Evolutionary conservation across 2,797 vertebrate species (phyloP), one percentile per base, ranked within the genome.

Genomic region (Mus minutoides): DNA sequence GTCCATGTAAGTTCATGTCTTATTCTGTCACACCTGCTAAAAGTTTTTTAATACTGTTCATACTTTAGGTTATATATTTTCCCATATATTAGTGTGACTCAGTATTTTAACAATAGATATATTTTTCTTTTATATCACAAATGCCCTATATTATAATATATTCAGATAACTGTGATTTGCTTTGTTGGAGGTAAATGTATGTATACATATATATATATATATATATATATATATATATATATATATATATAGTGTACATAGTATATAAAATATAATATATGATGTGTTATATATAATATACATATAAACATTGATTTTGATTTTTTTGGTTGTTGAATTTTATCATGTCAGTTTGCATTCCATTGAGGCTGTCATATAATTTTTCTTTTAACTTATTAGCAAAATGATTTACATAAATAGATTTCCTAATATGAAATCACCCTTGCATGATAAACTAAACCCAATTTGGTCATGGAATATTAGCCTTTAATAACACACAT

Each of bases 401-500:
- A n/a, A 71, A 95, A 79, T 94, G 31, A 91, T 84, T 83, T 96
- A 75, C 29, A 71, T 64, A 90, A 88, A 94, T 90, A 12, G 0
- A 60, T 77, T 94, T 95, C 64, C n/a, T 88, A 94, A 91, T 96
- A 71, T 84, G 58, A 93, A 96, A 54, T 95, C 64, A 94, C 6
- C 24, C 80, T 93, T 90, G 64, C 73, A 93, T 94, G 43, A 49
- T 94, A 92, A 94, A 92, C 54, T 78, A 82, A 96, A 85, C 52
- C 29, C 26, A 82, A 37, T 92, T 88, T 93, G 29, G 78, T 93
- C 54, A 91, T 90, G 40, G 92, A 49, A 46, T 96, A 95, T 92
- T 93, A 96, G 54, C 82, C 79, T 80, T 97, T 92, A 93, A 97
- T 94, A 91, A 78, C 62, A 94, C 90, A 96, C 58, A 84, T 94